Evolutionary conservation across 2,113 vertebrate species (phyloP).

Genomic region (Cochlearius cochlearius): DNA sequence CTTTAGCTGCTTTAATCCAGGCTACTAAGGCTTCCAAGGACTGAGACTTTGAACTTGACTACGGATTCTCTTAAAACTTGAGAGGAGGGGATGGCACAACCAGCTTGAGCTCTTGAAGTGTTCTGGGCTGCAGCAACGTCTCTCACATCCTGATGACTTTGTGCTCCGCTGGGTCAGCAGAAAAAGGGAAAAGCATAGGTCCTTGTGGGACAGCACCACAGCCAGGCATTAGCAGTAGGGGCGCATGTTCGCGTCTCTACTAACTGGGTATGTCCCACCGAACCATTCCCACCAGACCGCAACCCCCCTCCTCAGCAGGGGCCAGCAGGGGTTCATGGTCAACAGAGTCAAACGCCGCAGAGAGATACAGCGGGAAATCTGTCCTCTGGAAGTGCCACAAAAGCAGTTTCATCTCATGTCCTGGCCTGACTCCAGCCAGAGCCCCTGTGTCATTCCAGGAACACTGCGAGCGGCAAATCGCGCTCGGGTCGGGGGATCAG

Average conservation of each 20-base stretch:
- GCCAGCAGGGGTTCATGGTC: background rate
- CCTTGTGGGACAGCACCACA: background rate
- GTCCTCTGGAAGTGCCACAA: background rate
- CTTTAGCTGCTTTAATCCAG: background rate
- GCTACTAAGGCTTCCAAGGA: background rate
- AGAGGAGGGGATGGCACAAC: background rate
- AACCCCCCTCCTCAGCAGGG: background rate
- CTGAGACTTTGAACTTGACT: background rate
- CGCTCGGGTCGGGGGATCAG: accelerated
- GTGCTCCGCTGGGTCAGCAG: background rate
- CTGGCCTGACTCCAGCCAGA: background rate
- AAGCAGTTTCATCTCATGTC: background rate
- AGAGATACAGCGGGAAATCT: background rate
- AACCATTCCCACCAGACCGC: background rate
- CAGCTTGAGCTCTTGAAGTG: background rate
- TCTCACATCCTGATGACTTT: background rate
- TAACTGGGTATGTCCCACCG: background rate
- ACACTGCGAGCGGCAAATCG: background rate
- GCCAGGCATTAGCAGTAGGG: background rate
- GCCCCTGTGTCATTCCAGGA: background rate
- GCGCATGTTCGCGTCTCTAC: background rate
- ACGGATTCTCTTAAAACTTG: background rate
- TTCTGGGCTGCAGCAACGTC: background rate
- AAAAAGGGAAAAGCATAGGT: background rate
- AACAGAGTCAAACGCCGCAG: background rate